phyloP scores from a whole-genome alignment of 2,113 vertebrate species.

The Scomber scombrus region DNA sequence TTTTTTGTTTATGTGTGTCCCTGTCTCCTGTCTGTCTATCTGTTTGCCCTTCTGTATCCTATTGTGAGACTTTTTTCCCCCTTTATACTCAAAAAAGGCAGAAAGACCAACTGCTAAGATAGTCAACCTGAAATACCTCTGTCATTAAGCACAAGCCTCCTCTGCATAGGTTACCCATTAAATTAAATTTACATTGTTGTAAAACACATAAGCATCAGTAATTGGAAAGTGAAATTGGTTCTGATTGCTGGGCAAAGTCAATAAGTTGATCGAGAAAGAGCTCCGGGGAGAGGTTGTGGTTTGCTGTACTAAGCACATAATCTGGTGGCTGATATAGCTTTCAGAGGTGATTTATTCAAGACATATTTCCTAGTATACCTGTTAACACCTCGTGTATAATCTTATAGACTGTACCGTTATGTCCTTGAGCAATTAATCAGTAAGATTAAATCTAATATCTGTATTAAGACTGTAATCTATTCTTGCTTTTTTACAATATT shows the following conservation, averaged over 20 bases:
- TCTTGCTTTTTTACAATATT: background rate
- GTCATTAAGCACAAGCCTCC: slow-evolving; percentile 10
- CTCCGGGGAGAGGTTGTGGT: slow-evolving; percentile 53
- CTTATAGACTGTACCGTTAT: background rate
- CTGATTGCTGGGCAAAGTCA: slow-evolving; percentile 71
- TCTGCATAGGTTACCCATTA: slow-evolving; percentile 23
- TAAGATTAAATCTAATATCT: slow-evolving; percentile 10
- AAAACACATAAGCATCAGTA: slow-evolving; percentile 59
- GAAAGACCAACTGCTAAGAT: background rate
- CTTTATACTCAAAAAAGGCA: background rate
- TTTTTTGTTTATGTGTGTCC: slow-evolving; percentile 7
- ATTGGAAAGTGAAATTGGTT: slow-evolving; percentile 75
- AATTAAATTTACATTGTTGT: slow-evolving; percentile 50
- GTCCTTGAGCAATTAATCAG: slow-evolving; percentile 27
- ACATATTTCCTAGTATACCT: slow-evolving; percentile 53
- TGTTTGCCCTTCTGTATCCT: background rate
- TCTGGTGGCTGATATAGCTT: slow-evolving; percentile 71
- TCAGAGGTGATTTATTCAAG: slow-evolving; percentile 73
- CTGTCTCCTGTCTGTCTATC: background rate
- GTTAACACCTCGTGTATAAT: slow-evolving; percentile 38
- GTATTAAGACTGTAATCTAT: background rate
- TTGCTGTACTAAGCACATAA: slow-evolving; percentile 75
- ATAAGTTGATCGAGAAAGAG: slow-evolving; percentile 70
- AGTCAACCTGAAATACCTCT: slow-evolving; percentile 11
- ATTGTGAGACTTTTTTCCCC: slow-evolving; percentile 3